phyloP scores from a whole-genome alignment of 1,140 invertebrate genomes.

The Agrilus planipennis region DNA sequence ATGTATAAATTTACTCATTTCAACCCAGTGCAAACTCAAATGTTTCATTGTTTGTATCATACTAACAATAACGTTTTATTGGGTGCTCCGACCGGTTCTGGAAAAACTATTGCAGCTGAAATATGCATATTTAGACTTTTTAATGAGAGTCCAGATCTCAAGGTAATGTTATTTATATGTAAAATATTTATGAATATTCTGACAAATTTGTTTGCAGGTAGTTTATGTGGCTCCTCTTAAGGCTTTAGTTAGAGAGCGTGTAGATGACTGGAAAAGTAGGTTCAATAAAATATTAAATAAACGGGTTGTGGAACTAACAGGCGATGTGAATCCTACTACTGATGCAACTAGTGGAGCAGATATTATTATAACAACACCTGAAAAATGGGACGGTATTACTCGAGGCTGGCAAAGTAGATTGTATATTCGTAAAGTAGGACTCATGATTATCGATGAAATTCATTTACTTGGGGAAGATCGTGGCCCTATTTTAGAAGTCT shows the following conservation, averaged over 20 bases:
- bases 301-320: conserved; percentile 92
- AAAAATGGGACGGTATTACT: conserved; percentile 99
- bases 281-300: conserved; percentile 60
- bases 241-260: conserved; percentile 91
- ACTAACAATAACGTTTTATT: conserved; percentile 90
- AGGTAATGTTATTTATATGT: conserved; percentile 42
- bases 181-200: conserved; percentile 5
- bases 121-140: conserved; percentile 94
- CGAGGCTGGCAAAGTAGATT: conserved; percentile 92
- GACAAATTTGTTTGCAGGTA: conserved; percentile 41
- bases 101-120: conserved; percentile 97
- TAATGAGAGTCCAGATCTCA: conserved; percentile 65
- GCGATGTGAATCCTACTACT: conserved; percentile 90
- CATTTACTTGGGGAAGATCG: conserved; percentile 88
- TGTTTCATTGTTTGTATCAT: conserved; percentile 93
- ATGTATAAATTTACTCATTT: conserved; percentile 92
- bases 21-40: conserved; percentile 98
- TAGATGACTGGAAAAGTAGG: conserved; percentile 91
- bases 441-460: conserved; percentile 98
- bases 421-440: conserved; percentile 85
- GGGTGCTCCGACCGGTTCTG: conserved; percentile 96
- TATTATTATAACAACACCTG: conserved; percentile 96
- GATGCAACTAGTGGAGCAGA: conserved; percentile 70
- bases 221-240: conserved; percentile 99
- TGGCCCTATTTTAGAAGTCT: conserved; percentile 75